Evolutionary conservation across 2,113 vertebrate genomes (phyloP).

Genomic region (Carollia perspicillata): DNA sequence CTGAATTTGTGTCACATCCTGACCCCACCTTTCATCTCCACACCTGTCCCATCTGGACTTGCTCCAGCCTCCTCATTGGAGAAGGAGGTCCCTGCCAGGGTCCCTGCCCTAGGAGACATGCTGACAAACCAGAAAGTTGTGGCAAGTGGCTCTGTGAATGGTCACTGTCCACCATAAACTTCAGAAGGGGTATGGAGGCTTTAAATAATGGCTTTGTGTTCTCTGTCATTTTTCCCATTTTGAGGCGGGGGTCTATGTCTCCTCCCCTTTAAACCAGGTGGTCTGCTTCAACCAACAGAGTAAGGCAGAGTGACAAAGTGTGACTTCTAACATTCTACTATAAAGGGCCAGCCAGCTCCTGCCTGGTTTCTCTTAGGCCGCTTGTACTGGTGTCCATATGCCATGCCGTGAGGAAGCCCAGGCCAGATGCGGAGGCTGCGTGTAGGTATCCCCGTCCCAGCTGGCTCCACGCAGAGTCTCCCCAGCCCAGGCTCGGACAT

Average conservation of each 20-base stretch:
- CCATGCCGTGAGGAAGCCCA: not conserved
- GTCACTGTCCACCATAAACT: not conserved
- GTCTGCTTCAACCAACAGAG: not conserved
- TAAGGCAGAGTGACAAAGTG: not conserved
- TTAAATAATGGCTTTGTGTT: not conserved
- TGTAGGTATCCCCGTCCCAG: too few species aligned
- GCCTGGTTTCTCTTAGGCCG: not conserved
- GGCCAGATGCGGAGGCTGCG: not conserved
- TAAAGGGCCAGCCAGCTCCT: not conserved
- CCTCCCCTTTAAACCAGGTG: not conserved
- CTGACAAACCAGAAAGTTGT: not conserved
- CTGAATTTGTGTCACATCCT: not conserved
- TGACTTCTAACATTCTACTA: not conserved
- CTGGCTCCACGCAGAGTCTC: not conserved
- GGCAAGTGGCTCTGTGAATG: not conserved
- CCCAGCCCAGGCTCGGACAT: not conserved
- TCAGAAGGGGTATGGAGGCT: not conserved
- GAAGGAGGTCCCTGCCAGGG: not conserved
- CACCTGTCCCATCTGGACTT: not conserved
- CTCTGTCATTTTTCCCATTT: not conserved
- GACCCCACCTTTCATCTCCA: not conserved
- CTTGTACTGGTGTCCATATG: rapidly evolving
- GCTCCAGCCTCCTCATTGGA: not conserved
- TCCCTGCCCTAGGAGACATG: not conserved
- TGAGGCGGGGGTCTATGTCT: not conserved